Evolutionary conservation across 2,113 vertebrate species (phyloP), one percentile per base, ranked within the genome.

Genomic region (Podilymbus podiceps): DNA sequence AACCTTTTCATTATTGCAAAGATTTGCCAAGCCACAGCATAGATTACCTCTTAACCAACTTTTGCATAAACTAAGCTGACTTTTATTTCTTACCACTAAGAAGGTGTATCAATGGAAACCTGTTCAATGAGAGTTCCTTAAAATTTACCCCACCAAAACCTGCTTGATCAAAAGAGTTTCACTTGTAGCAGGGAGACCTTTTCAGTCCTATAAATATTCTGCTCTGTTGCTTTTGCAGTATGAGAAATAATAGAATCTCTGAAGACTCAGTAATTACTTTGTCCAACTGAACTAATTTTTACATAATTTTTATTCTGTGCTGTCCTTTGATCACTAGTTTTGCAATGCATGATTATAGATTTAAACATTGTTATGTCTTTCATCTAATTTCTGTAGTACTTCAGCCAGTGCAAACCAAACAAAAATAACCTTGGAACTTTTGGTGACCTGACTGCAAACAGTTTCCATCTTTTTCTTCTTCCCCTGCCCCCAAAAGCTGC

Each of bases 301-400:
- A 47, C 14, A 40, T 77, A 4, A 24, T 79, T 94, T 93, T 73
- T 73, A 55, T 85, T 69, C 67, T 18, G 0, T 83, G 56, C n/a
- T 93, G 68, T 56, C 38, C 50, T 96, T 83, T 67, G 63, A 86
- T 88, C 74, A 63, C 76, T 86, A 63, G 63, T 85, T 88, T 95
- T 74, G 47, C 30, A 35, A 11, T 76, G 23, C 10, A 4, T 33
- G 15, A 38, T 76, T 85, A 55, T 21, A 75, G 53, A 49, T 42
- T 90, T 93, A 90, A 85, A 68, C 16, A 30, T 27, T 59, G 20
- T 52, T 88, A 86, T 27, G 85, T n/a, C 42, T 96, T 90, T 88
- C 62, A 62, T 96, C 74, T 91, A 1, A 25, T 77, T 88, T 50
- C 46, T 35, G 14, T 73, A 73, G 22, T 56, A 75, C 82, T 93